phyloP scores from a whole-genome alignment of 2,797 vertebrate genomes.

The Pagetopsis macropterus region DNA sequence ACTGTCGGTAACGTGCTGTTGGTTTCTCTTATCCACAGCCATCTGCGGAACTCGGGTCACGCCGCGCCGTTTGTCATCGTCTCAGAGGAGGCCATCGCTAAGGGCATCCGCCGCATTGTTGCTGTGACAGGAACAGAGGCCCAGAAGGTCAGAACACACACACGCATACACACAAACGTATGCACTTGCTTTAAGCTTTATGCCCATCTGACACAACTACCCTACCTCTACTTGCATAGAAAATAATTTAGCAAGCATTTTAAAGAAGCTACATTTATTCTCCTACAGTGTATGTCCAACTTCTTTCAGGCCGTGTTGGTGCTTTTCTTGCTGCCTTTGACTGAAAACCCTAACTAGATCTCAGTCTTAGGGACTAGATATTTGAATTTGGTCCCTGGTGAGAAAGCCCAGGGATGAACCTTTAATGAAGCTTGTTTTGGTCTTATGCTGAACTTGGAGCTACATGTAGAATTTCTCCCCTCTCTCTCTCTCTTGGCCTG shows the following conservation, averaged over 20 bases:
- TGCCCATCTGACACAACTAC: not conserved
- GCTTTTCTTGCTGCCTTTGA: not conserved
- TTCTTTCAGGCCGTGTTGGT: not conserved
- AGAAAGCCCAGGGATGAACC: conserved; percentile 21
- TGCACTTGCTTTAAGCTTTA: not conserved
- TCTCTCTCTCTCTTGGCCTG: conserved; percentile 7
- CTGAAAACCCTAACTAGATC: not conserved
- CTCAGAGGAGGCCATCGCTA: conserved; percentile 97
- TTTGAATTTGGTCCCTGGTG: conserved; percentile 7
- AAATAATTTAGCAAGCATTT: too few relatives aligned
- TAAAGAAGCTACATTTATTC: not conserved
- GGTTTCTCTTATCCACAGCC: conserved; percentile 79
- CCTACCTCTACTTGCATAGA: not conserved
- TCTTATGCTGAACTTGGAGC: conserved; percentile 20
- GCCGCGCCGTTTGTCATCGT: conserved; percentile 93
- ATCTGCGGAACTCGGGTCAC: conserved; percentile 92
- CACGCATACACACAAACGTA: not conserved
- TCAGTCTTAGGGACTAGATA: not conserved
- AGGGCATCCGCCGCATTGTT: conserved; percentile 97
- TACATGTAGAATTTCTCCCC: conserved; percentile 1
- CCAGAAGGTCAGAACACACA: conserved; percentile 88
- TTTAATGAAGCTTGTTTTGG: conserved; percentile 39
- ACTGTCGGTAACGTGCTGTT: conserved; percentile 29
- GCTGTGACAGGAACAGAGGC: conserved; percentile 94
- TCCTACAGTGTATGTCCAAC: not conserved